A percentile compares a stretch with the other conserved stretches of the same genome.
phyloP scores from a whole-genome alignment of 2,113 vertebrate species.

The Prunella himalayana region DNA sequence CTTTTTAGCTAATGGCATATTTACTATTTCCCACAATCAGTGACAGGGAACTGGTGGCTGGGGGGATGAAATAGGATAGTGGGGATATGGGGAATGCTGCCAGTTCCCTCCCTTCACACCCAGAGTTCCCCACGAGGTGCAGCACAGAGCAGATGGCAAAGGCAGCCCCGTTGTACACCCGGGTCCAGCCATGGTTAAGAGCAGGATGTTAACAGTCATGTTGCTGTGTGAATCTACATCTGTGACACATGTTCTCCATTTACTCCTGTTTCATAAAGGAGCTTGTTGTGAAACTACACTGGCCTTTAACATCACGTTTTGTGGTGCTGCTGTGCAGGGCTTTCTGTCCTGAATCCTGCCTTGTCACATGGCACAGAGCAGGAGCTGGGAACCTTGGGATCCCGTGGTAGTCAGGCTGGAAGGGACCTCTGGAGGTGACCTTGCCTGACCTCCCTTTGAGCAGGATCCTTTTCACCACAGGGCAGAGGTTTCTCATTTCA shows the following conservation, averaged over 20 bases:
- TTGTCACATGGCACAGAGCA: not conserved
- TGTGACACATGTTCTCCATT: not conserved
- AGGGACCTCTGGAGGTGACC: not conserved
- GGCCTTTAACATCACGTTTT: not conserved
- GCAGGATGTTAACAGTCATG: not conserved
- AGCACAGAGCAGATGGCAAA: not conserved
- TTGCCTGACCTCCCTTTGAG: not conserved
- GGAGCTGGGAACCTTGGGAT: not conserved
- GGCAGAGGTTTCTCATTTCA: not conserved
- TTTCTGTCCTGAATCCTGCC: not conserved
- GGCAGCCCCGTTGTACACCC: rapidly evolving
- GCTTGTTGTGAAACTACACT: not conserved
- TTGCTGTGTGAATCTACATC: not conserved
- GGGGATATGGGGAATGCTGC: rapidly evolving
- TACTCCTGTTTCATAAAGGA: not conserved
- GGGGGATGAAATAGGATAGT: rapidly evolving
- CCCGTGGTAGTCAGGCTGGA: not conserved
- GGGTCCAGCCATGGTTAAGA: not conserved
- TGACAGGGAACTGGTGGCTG: not conserved
- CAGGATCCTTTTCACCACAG: not conserved
- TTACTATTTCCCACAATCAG: not conserved
- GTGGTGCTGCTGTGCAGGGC: not conserved
- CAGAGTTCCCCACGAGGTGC: not conserved
- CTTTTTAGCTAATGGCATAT: not conserved
- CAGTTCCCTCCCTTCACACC: not conserved